Base-by-base conservation (phyloP, 2,888 invertebrate genomes). In the Taenaris catops region DNA sequence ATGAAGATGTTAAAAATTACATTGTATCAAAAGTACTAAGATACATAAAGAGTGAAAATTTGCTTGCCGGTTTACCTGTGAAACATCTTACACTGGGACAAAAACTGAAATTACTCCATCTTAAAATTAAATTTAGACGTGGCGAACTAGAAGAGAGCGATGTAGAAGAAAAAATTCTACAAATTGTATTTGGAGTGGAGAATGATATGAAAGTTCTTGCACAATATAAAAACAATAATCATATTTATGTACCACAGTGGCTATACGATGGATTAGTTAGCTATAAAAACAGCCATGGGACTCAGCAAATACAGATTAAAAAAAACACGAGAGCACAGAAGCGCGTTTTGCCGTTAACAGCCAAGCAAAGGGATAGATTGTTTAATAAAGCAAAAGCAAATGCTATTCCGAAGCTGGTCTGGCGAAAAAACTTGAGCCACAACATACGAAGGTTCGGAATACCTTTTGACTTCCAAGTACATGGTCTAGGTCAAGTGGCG, bases 401-500 rank as follows among this genome's bases (percentile, higher is more conserved):
- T 21, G 25, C 34, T 12, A 0, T 25, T 16, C 24, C 11, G 8
- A 43, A 42, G 23, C 34, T 41, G 2, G 9, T 39, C 4, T 55
- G 48, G 52, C 58, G 66, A n/a, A 50, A 60, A 10, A 58, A 41
- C 27, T 19, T 43, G 1, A 38, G 42, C 1, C 29, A 46, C 6
- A 41, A 51, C 3, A 17, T 48, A 6, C 35, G 44, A 9, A 44
- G 46, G 12, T 55, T 51, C 18, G 75, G 72, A 1, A 46, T 71
- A 1, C 80, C 80, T 0, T 79, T 80, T 23, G 58, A 67, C 23
- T 44, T 79, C 9, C 52, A 72, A 10, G 35, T 78, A 1, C 48
- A 70, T 25, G 79, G 72, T 0, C 38, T 79, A 27, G 73, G 66
- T 0, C 78, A 78, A 51, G 41, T 63, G 1, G 66, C 63, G 12